Evolutionary conservation across 2,888 invertebrate genomes (phyloP).

Genomic region (Morpho helenor): DNA sequence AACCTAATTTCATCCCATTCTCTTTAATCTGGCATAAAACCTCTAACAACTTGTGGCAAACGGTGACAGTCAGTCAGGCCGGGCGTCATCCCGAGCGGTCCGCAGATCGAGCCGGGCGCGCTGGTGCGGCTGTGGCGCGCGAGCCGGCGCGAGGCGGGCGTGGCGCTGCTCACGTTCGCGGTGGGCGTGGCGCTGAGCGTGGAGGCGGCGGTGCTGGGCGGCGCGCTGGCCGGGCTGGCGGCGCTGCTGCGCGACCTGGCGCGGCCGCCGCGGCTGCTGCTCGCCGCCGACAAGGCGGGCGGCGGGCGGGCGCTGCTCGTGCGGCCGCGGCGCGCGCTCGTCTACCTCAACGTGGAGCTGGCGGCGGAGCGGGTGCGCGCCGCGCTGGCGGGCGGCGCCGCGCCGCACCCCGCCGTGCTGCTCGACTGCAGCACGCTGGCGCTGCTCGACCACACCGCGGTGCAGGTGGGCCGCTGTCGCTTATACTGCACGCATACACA

Average conservation of each 20-base stretch:
- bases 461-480: slow-evolving; percentile 61
- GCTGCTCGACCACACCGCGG: slow-evolving; percentile 83
- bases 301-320: slow-evolving; percentile 23
- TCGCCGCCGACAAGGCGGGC: slow-evolving; percentile 14
- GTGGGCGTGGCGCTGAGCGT: slow-evolving; percentile 85
- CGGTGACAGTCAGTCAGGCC: too few relatives aligned
- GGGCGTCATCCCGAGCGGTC: too few relatives aligned
- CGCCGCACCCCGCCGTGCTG: slow-evolving; percentile 50
- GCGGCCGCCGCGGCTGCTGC: slow-evolving; percentile 36
- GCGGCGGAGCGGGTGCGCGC: slow-evolving; percentile 25
- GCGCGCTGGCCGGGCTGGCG: slow-evolving; percentile 82
- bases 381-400: slow-evolving; percentile 72
- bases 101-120: slow-evolving; percentile 76
- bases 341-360: slow-evolving; percentile 80
- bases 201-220: slow-evolving; percentile 88
- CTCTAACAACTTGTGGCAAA: too few relatives aligned
- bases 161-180: slow-evolving; percentile 81
- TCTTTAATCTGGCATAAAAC: too few relatives aligned
- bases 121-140: slow-evolving; percentile 73
- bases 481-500: background rate
- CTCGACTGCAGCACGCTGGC: slow-evolving; percentile 83
- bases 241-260: slow-evolving; percentile 83
- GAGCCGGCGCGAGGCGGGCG: slow-evolving; percentile 82
- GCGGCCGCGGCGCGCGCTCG: slow-evolving; percentile 68
- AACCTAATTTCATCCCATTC: too few relatives aligned